Conservation (phyloP, 1,140 invertebrate species). For the Acromyrmex heyeri region DNA sequence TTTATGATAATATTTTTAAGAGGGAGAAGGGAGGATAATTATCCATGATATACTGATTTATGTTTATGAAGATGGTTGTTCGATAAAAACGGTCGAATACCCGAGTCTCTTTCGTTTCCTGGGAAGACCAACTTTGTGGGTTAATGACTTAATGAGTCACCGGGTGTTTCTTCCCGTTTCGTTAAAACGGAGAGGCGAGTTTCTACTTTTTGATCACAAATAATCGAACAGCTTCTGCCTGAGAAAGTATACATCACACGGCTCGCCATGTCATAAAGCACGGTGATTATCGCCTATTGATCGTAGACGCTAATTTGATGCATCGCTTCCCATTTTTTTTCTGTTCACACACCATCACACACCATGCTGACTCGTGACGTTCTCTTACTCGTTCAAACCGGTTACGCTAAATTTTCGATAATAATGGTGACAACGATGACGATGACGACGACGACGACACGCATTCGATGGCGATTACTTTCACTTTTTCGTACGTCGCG, state of each 20-base stretch:
- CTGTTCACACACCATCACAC: background rate
- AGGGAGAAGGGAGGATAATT: background rate
- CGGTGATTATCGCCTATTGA: slow-evolving; percentile 9
- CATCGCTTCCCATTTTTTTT: slow-evolving; percentile 27
- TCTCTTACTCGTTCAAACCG: slow-evolving; percentile 42
- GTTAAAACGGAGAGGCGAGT: background rate
- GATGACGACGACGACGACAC: slow-evolving; percentile 51
- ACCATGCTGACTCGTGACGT: slow-evolving; percentile 10
- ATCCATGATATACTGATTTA: background rate
- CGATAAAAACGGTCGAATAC: slow-evolving; percentile 1
- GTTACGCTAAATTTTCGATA: slow-evolving; percentile 67
- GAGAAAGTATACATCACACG: background rate
- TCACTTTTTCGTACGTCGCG: slow-evolving; percentile 34
- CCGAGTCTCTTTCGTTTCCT: slow-evolving; percentile 25
- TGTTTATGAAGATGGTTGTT: background rate
- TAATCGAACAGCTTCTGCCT: slow-evolving; percentile 11
- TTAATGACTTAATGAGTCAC: slow-evolving; percentile 36
- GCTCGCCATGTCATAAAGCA: background rate
- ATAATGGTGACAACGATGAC: slow-evolving; percentile 50
- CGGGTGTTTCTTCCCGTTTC: slow-evolving; percentile 11
- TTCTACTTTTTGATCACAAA: background rate
- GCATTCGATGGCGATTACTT: slow-evolving; percentile 61
- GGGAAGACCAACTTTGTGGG: background rate
- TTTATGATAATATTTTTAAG: too few relatives aligned
- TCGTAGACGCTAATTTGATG: slow-evolving; percentile 38